A percentile compares a stretch with the other conserved stretches of the same genome.
Evolutionary conservation across 2,113 vertebrate species (phyloP).

Genomic region (Hemichromis elongatus): DNA sequence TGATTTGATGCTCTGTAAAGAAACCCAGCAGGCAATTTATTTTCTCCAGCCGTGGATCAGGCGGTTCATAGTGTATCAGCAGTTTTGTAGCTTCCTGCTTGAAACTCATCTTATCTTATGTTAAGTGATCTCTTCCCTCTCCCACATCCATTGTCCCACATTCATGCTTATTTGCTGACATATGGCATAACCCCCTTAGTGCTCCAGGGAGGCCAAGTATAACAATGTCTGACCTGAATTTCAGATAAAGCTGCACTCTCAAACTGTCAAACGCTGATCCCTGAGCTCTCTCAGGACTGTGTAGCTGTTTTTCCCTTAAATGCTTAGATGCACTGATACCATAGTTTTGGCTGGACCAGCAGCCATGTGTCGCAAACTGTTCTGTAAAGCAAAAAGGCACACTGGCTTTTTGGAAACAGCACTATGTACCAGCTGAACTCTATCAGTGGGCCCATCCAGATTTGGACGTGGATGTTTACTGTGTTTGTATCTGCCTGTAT

Average conservation of each 20-base stretch:
- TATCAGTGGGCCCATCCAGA: constrained; percentile 2
- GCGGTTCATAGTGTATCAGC: background rate
- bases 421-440: background rate
- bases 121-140: background rate
- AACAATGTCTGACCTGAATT: constrained; percentile 68
- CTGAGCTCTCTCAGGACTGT: background rate
- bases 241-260: constrained; percentile 36
- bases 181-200: constrained; percentile 56
- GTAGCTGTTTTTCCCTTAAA: background rate
- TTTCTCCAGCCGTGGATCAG: background rate
- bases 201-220: constrained; percentile 22
- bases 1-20: background rate
- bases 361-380: background rate
- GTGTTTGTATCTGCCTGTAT: constrained; percentile 44
- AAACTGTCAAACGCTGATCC: background rate
- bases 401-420: background rate
- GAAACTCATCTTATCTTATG: background rate
- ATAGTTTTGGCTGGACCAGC: background rate
- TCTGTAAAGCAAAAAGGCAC: background rate
- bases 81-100: background rate
- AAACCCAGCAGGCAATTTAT: background rate
- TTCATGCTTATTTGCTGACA: constrained; percentile 42
- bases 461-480: constrained; percentile 33
- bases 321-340: background rate
- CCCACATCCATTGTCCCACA: background rate